phyloP scores from a whole-genome alignment of 2,888 invertebrate species.

The Lasioglossum leucozonium region DNA sequence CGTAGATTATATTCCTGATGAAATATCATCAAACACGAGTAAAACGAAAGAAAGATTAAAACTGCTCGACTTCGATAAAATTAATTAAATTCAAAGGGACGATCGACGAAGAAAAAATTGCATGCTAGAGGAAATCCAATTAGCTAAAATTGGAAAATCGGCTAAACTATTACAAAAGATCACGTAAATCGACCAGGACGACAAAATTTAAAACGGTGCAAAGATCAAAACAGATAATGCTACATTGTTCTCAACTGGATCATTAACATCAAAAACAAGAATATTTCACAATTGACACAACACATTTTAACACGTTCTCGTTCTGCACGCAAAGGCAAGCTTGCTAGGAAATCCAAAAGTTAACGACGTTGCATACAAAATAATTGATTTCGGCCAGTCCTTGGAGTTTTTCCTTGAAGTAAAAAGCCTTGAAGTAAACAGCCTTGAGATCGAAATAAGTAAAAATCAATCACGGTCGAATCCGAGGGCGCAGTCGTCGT shows the following conservation, averaged over 20 bases:
- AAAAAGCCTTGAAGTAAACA: background rate
- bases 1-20: background rate
- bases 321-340: background rate
- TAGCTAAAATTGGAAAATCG: slow-evolving; percentile 11
- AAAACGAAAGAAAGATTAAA: background rate
- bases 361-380: background rate
- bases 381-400: background rate
- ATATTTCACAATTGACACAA: background rate
- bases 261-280: background rate
- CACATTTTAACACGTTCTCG: background rate
- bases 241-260: background rate
- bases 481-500: background rate
- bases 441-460: background rate
- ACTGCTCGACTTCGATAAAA: background rate
- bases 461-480: background rate
- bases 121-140: background rate
- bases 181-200: background rate
- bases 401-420: background rate
- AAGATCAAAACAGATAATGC: background rate
- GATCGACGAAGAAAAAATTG: background rate
- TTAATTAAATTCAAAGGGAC: background rate
- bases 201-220: background rate
- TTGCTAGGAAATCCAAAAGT: background rate
- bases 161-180: background rate
- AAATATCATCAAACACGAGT: background rate